Percentiles rank a stretch among this genome's conserved stretches.
phyloP scores from a whole-genome alignment of 2,797 vertebrate genomes.

The Bradypus variegatus region DNA sequence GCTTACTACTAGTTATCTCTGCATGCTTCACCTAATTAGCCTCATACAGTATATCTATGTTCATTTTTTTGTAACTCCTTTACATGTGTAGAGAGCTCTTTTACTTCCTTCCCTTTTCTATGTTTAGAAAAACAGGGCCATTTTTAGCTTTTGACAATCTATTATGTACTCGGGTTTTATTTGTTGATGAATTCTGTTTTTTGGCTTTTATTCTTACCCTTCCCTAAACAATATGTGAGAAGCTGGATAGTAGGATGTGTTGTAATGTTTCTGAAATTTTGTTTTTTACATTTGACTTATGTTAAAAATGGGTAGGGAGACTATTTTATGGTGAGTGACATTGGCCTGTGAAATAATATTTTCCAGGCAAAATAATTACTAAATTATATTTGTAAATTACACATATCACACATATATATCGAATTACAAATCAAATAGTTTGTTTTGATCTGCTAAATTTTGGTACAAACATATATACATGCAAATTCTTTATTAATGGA shows the following conservation, averaged over 20 bases:
- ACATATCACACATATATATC: constrained; percentile 57
- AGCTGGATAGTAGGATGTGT: constrained; percentile 67
- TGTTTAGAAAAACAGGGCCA: constrained; percentile 63
- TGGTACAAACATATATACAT: background rate
- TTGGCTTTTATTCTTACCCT: constrained; percentile 68
- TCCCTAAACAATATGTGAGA: constrained; percentile 66
- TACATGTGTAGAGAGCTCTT: constrained; percentile 67
- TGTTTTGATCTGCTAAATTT: constrained; percentile 33
- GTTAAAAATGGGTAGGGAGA: constrained; percentile 43
- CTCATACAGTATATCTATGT: constrained; percentile 70
- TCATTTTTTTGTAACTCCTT: constrained; percentile 72
- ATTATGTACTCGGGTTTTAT: constrained; percentile 61
- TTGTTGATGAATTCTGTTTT: constrained; percentile 65
- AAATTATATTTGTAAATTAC: constrained; percentile 24
- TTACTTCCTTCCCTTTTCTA: constrained; percentile 64
- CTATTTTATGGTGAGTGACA: constrained; percentile 54
- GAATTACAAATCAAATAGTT: constrained; percentile 29
- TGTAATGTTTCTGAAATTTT: constrained; percentile 66
- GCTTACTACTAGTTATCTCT: constrained; percentile 73
- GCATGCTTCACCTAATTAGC: constrained; percentile 79
- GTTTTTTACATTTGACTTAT: constrained; percentile 45
- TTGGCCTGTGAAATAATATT: constrained; percentile 49
- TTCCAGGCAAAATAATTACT: constrained; percentile 41
- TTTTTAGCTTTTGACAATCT: constrained; percentile 61
- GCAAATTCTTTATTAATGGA: background rate